phyloP scores from a whole-genome alignment of 2,888 invertebrate genomes.

The Drosophila affinis region DNA sequence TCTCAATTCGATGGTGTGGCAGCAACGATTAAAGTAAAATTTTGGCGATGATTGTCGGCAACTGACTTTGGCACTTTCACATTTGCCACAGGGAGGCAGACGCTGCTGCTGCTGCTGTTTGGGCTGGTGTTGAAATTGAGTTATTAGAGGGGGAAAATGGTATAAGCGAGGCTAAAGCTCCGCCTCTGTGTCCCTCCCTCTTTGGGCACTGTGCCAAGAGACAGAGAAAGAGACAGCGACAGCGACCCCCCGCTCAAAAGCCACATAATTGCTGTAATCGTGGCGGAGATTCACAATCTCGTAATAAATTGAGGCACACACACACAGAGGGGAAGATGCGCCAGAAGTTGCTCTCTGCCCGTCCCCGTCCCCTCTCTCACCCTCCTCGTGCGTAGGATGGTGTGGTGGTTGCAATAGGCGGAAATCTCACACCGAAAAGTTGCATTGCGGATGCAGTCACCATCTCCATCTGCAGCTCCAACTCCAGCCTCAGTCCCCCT shows the following conservation, averaged over 20 bases:
- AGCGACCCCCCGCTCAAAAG: conserved; percentile 27
- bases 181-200: conserved; percentile 15
- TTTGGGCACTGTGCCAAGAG: conserved; percentile 19
- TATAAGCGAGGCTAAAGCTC: conserved; percentile 33
- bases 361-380: background rate
- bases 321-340: conserved; percentile 39
- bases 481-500: conserved; percentile 14
- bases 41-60: conserved; percentile 12
- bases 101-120: background rate
- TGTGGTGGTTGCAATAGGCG: conserved; percentile 62
- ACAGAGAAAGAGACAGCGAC: background rate
- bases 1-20: background rate
- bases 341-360: conserved; percentile 30
- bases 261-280: conserved; percentile 66
- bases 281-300: conserved; percentile 61
- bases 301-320: conserved; percentile 60
- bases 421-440: conserved; percentile 71
- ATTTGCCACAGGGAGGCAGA: conserved; percentile 25
- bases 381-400: conserved; percentile 20
- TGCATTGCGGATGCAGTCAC: conserved; percentile 72
- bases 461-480: conserved; percentile 22
- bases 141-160: conserved; percentile 47
- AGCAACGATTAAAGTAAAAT: conserved; percentile 22
- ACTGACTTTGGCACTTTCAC: conserved; percentile 56
- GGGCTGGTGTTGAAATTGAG: conserved; percentile 52